Evolutionary conservation across 2,113 vertebrate species (phyloP).

Genomic region (Crypturellus undulatus): DNA sequence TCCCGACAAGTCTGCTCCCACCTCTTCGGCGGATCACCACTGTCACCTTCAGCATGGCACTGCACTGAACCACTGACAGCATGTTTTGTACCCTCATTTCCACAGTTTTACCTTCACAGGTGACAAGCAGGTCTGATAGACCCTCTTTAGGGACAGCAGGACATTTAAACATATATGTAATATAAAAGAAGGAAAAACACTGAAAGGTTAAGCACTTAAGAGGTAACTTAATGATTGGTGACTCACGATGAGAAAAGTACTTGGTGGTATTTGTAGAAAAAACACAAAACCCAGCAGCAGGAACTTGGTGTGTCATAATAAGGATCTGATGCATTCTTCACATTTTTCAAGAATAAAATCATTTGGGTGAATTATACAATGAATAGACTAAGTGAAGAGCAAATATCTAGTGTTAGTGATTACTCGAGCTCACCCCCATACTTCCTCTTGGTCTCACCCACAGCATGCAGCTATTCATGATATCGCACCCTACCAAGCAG

Average conservation of each 20-base stretch:
- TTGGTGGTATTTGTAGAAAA: background rate
- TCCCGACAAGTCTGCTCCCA: background rate
- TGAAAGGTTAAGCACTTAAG: background rate
- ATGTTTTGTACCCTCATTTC: background rate
- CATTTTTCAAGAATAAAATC: constrained; percentile 56
- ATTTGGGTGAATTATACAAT: constrained; percentile 22
- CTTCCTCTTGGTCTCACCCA: constrained; percentile 37
- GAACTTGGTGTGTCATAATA: background rate
- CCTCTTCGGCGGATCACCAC: background rate
- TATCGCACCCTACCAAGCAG: background rate
- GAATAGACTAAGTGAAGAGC: constrained; percentile 4
- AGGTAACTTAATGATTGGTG: background rate
- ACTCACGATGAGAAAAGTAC: background rate
- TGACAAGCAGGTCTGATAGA: background rate
- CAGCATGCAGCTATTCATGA: background rate
- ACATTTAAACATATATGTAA: no score
- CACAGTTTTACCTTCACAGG: background rate
- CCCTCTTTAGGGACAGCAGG: background rate
- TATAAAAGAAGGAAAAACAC: background rate
- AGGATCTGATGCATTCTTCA: constrained; percentile 63
- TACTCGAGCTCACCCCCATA: background rate
- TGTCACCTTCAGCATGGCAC: background rate
- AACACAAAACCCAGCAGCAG: background rate
- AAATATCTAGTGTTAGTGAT: constrained; percentile 28
- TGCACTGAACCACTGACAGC: background rate